A percentile compares a stretch with the other conserved stretches of the same genome.
These are phyloP conservation scores for Furcula furcula DNA, from an alignment of 2,888 invertebrate species.

Conservation along the genomic window DNA sequence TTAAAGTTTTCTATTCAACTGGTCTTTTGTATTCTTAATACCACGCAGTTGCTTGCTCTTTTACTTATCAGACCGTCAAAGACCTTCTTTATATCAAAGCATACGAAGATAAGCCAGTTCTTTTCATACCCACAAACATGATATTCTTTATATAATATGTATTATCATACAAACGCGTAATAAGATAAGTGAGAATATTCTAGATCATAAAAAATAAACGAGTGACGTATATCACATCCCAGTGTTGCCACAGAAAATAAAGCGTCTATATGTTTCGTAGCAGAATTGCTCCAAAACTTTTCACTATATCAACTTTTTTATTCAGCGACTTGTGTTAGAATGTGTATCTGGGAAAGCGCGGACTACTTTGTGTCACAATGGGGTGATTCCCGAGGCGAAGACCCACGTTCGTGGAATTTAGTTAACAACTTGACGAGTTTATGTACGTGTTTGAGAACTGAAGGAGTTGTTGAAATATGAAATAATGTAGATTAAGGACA, in stretches of 20 bases:
- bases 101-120: not conserved
- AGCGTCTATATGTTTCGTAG: not conserved
- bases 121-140: slow-evolving; percentile 2
- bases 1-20: too few species aligned
- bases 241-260: not conserved
- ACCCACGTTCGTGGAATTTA: slow-evolving; percentile 44
- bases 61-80: not conserved
- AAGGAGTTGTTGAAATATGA: not conserved
- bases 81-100: not conserved
- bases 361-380: slow-evolving; percentile 51
- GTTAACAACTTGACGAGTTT: slow-evolving; percentile 40
- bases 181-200: slow-evolving; percentile 46
- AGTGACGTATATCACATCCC: not conserved
- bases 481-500: too few species aligned
- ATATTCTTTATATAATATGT: not conserved
- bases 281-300: slow-evolving; percentile 33
- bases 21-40: not conserved
- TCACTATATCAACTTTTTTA: slow-evolving; percentile 41
- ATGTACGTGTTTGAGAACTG: not conserved
- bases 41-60: not conserved
- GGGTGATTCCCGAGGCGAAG: slow-evolving; percentile 46
- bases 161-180: slow-evolving; percentile 48
- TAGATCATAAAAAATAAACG: slow-evolving; percentile 37
- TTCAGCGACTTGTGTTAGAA: slow-evolving; percentile 38
- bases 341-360: slow-evolving; percentile 29